Conservation (phyloP, 2,888 invertebrate species). For the Torymus tubicola region DNA sequence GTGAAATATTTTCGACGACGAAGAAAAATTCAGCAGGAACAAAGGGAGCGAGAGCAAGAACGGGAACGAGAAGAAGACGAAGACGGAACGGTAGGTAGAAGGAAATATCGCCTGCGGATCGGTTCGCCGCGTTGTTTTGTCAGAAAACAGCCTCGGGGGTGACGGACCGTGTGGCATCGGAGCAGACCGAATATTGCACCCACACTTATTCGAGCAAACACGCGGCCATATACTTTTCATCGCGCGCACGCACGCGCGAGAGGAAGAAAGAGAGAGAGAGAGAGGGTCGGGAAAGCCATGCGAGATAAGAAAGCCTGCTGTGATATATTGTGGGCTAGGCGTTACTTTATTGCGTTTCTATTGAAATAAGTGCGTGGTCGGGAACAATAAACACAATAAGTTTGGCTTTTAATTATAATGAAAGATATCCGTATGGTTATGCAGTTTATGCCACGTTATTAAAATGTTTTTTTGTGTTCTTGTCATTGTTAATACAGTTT, state of each 20-base stretch:
- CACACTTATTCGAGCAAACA: conserved; percentile 52
- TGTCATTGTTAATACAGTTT: no score
- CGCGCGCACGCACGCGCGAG: background rate
- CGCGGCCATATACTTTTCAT: conserved; percentile 33
- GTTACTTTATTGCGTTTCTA: background rate
- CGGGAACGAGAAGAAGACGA: conserved; percentile 36
- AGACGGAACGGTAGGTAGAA: conserved; percentile 43
- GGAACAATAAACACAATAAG: no score
- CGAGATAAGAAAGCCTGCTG: background rate
- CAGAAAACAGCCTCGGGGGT: conserved; percentile 70
- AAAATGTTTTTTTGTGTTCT: no score
- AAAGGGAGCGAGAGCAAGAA: conserved; percentile 27
- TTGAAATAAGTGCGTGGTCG: no score
- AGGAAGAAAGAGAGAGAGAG: conserved; percentile 6
- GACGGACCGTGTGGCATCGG: conserved; percentile 67
- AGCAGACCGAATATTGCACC: conserved; percentile 52
- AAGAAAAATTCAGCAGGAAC: conserved; percentile 17
- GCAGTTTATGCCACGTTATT: no score
- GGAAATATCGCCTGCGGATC: conserved; percentile 65
- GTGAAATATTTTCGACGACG: background rate
- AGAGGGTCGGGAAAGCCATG: background rate
- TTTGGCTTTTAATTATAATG: no score
- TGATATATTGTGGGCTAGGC: no score
- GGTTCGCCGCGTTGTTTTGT: conserved; percentile 73
- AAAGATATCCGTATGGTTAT: no score